Conservation (phyloP, 2,888 invertebrate genomes). For the Catocala fraxini region DNA sequence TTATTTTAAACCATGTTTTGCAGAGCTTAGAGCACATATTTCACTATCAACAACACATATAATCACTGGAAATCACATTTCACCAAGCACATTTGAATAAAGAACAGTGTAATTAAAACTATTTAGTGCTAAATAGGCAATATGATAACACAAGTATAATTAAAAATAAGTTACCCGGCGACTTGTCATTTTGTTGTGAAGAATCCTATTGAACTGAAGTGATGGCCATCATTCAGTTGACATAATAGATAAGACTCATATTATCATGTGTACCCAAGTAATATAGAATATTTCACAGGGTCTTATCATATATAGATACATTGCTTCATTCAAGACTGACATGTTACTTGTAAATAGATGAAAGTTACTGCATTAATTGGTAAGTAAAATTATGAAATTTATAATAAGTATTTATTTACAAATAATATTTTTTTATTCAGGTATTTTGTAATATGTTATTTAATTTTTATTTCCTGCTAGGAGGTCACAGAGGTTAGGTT, state of each 20-base stretch:
- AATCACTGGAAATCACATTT: slow-evolving; percentile 40
- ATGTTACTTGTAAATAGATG: slow-evolving; percentile 43
- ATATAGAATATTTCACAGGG: slow-evolving; percentile 55
- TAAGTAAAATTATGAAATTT: slow-evolving; percentile 23
- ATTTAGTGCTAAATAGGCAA: slow-evolving; percentile 24
- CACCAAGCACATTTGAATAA: slow-evolving; percentile 40
- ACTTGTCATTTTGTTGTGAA: slow-evolving; percentile 78
- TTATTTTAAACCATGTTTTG: slow-evolving; percentile 39
- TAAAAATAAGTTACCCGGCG: slow-evolving; percentile 76
- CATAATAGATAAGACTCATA: slow-evolving; percentile 76
- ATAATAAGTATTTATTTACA: not conserved
- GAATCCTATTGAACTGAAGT: slow-evolving; percentile 77
- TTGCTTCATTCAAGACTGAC: slow-evolving; percentile 59
- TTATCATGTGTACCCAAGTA: slow-evolving; percentile 73
- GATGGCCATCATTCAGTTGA: slow-evolving; percentile 67
- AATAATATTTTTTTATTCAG: not conserved
- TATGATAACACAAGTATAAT: slow-evolving; percentile 34
- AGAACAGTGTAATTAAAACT: slow-evolving; percentile 35
- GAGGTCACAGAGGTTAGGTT: slow-evolving; percentile 77
- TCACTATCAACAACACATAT: slow-evolving; percentile 29
- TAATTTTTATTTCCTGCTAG: slow-evolving; percentile 29
- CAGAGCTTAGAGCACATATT: slow-evolving; percentile 31
- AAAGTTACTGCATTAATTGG: slow-evolving; percentile 23
- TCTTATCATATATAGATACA: slow-evolving; percentile 55
- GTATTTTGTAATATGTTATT: not conserved